Base-by-base conservation (phyloP, 23 tunicate genomes). In the Styela clava region DNA sequence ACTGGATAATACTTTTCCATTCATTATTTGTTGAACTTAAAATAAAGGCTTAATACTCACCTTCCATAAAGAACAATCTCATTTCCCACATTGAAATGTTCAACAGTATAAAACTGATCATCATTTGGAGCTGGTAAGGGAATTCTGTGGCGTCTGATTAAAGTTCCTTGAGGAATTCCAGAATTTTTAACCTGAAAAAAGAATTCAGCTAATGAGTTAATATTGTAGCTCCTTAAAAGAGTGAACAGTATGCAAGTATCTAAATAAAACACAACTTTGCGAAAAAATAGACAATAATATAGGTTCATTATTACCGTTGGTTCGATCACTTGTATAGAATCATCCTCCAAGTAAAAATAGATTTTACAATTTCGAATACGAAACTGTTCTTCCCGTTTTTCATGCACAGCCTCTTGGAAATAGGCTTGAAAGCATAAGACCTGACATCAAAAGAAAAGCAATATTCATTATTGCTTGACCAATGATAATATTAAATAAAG, bases 301-400 rank as follows among this genome's bases (percentile, higher is more conserved):
- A n/a, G n/a, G n/a, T n/a, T n/a, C 62, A 1, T 24, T 36, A 67
- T 31, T 71, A 87, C 91, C 86, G 64, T 73, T 33, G 95, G 94
- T 70, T 96, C 99, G 52, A 79, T 91, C 52, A 96, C 99, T 84
- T 96, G 99, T 33, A 96, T 92, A 29, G 99, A 87, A 79, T 96
- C 99, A 62, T 96, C 99, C 81, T 96, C 99, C 27, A 96, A 82
- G 35, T 96, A 96, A 72, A 96, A 96, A 62, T 91, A 96, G 36
- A 96, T 33, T 69, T 96, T 96, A 81, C 96, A 92, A 20, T 68
- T 82, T 69, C 99, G 76, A 26, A 96, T 87, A 24, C 99, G 79
- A 85, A 87, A 96, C 52, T 87, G 94, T 51, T 96, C 99, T 64
- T 91, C 97, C 12, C 84, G 74, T 79, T 88, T 96, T 51, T 96